Evolutionary conservation across 1,140 invertebrate species (phyloP).

Genomic region (Dolichoris vasculosae): DNA sequence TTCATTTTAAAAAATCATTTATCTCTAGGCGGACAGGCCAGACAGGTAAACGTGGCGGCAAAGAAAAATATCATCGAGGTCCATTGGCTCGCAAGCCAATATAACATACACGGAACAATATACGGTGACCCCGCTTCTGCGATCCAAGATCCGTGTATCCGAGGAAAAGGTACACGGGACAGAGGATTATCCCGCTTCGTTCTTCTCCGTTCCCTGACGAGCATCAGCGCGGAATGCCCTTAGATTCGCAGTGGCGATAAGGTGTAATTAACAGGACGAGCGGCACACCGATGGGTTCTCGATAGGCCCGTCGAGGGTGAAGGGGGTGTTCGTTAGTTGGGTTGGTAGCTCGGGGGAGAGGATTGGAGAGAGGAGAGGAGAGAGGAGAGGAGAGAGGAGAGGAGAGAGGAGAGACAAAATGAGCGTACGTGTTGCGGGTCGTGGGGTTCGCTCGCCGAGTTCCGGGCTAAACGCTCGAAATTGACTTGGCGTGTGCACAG

Average conservation of each 20-base stretch:
- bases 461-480: background rate
- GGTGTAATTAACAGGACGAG: constrained; percentile 37
- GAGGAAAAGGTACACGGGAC: background rate
- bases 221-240: background rate
- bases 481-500: background rate
- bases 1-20: background rate
- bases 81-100: background rate
- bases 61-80: background rate
- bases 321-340: constrained; percentile 24
- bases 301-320: constrained; percentile 1
- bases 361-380: too few relatives aligned
- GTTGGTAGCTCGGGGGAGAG: background rate
- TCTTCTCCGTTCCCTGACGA: constrained; percentile 10
- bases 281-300: constrained; percentile 42
- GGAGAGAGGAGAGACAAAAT: background rate
- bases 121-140: background rate
- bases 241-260: constrained; percentile 40
- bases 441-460: background rate
- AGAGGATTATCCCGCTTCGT: constrained; percentile 1
- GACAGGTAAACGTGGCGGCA: background rate
- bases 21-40: background rate
- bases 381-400: too few relatives aligned
- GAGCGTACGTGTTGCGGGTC: background rate
- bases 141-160: background rate
- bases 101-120: background rate